phyloP scores from a whole-genome alignment of 2,888 invertebrate genomes.

The Parnassius apollo region DNA sequence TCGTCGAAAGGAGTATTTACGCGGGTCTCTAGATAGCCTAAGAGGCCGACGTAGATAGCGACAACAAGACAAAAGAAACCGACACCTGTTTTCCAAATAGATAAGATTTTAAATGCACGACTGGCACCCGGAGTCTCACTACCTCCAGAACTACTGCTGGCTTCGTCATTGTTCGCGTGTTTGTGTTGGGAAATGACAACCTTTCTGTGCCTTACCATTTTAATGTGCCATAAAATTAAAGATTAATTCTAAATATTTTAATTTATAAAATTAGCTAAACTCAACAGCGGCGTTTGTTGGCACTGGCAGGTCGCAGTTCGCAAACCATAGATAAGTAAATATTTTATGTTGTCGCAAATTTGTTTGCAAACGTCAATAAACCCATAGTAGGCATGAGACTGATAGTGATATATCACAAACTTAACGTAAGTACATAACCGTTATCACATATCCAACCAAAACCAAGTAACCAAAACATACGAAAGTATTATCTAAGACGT shows the following conservation, averaged over 20 bases:
- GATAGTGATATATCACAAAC: too few relatives aligned
- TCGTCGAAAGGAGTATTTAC: conserved; percentile 92
- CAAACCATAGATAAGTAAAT: too few relatives aligned
- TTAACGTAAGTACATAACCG: too few relatives aligned
- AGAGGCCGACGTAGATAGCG: conserved; percentile 87
- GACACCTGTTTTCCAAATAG: conserved; percentile 82
- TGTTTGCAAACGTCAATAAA: conserved; percentile 22
- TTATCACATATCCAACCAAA: too few relatives aligned
- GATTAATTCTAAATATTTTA: background rate
- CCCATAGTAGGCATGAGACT: too few relatives aligned
- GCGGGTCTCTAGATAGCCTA: conserved; percentile 92
- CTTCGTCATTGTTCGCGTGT: conserved; percentile 49
- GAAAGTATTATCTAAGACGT: too few relatives aligned
- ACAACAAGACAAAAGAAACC: conserved; percentile 84
- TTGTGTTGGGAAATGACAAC: conserved; percentile 43
- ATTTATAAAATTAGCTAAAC: background rate
- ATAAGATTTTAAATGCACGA: conserved; percentile 47
- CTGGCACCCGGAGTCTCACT: conserved; percentile 45
- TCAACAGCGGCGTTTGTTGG: conserved; percentile 7
- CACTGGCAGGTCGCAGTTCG: background rate
- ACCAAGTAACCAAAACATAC: too few relatives aligned
- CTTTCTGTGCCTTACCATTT: conserved; percentile 65
- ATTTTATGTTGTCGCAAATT: background rate
- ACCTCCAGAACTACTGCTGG: conserved; percentile 55
- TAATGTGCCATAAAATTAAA: conserved; percentile 26